These are phyloP conservation scores for Parotocinclus haroldoi DNA, from an alignment of 2,797 vertebrate genomes.

Conservation along the genomic window DNA sequence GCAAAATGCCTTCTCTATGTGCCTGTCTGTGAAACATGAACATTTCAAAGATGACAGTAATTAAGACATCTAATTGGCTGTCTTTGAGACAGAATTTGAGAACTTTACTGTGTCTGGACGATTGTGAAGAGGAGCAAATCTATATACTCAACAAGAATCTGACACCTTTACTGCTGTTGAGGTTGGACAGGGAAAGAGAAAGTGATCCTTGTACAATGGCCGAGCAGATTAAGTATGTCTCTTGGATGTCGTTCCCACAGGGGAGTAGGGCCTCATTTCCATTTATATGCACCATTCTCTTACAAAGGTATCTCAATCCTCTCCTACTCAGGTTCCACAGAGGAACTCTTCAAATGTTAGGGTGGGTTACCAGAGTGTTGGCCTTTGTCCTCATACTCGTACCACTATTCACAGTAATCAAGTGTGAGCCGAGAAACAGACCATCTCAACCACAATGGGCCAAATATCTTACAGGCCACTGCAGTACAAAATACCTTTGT, in stretches of 20 bases:
- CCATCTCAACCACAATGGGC: slow-evolving; percentile 7
- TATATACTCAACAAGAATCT: slow-evolving; percentile 9
- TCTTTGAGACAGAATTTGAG: slow-evolving; percentile 6
- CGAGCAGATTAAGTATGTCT: slow-evolving; percentile 54
- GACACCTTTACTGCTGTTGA: slow-evolving; percentile 16
- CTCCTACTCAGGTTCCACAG: slow-evolving; percentile 55
- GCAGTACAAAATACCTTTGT: slow-evolving; percentile 32
- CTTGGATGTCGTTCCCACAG: slow-evolving; percentile 57
- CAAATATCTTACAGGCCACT: slow-evolving; percentile 2
- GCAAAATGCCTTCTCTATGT: background rate
- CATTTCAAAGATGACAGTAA: slow-evolving; percentile 17
- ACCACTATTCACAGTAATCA: slow-evolving; percentile 37
- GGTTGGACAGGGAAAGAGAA: slow-evolving; percentile 40
- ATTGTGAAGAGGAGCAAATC: slow-evolving; percentile 3
- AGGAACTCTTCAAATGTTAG: slow-evolving; percentile 54
- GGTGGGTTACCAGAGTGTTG: slow-evolving; percentile 54
- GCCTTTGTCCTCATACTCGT: slow-evolving; percentile 54
- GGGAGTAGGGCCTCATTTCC: slow-evolving; percentile 46
- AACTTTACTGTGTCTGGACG: slow-evolving; percentile 14
- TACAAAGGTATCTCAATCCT: slow-evolving; percentile 66
- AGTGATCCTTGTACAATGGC: slow-evolving; percentile 53
- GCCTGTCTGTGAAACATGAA: slow-evolving; percentile 15
- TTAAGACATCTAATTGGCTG: slow-evolving; percentile 11
- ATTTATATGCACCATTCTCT: slow-evolving; percentile 48
- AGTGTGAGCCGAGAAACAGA: slow-evolving; percentile 20